These are phyloP conservation scores for Premnoplex brunnescens DNA, from an alignment of 2,797 vertebrate species.

Conservation along the genomic window DNA sequence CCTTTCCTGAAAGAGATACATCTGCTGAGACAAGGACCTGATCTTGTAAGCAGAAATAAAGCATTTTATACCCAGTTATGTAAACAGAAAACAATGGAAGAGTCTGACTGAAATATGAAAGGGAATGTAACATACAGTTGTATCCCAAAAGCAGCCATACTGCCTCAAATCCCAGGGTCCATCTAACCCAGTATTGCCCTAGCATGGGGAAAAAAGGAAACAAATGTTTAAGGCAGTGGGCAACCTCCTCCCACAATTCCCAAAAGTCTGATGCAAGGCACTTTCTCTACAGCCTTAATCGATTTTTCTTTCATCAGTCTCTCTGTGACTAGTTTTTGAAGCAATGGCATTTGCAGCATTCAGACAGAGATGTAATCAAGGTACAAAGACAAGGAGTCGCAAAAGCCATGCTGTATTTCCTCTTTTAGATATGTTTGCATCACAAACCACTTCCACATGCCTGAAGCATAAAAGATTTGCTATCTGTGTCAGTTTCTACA, in stretches of 20 bases:
- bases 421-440: constrained; percentile 49
- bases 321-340: neutral
- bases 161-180: neutral
- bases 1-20: neutral
- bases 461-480: constrained; percentile 54
- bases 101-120: neutral
- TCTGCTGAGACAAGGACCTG: neutral
- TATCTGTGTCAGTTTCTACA: constrained; percentile 46
- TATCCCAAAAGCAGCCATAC: neutral
- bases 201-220: neutral
- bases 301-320: constrained; percentile 23
- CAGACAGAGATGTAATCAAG: constrained; percentile 38
- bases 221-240: neutral
- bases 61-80: neutral
- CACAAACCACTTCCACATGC: constrained; percentile 61
- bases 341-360: constrained; percentile 2
- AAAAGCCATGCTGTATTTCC: constrained; percentile 33
- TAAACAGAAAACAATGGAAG: neutral
- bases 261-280: neutral
- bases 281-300: neutral
- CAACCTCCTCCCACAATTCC: neutral
- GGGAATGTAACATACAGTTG: neutral
- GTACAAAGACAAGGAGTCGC: constrained; percentile 27
- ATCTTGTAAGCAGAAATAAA: neutral
- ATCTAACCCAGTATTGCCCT: neutral